phyloP scores from a whole-genome alignment of 2,888 invertebrate species.

The Clanis bilineata region DNA sequence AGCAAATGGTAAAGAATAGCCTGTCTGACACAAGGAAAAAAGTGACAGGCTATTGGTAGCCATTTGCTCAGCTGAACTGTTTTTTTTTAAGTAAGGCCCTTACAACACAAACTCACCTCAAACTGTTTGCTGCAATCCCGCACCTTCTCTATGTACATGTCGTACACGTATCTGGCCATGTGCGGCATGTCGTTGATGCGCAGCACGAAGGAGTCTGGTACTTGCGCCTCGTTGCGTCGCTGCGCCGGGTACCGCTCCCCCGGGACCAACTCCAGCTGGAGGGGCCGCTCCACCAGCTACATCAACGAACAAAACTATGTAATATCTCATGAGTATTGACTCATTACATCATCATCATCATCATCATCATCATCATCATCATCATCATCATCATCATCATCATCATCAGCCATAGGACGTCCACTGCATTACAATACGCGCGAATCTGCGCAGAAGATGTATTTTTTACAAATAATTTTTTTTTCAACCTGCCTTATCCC shows the following conservation, averaged over 20 bases:
- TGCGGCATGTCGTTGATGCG: constrained; percentile 94
- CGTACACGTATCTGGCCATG: constrained; percentile 97
- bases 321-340: too few species aligned
- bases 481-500: too few species aligned
- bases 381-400: too few species aligned
- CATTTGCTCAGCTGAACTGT: too few species aligned
- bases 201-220: constrained; percentile 74
- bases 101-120: constrained; percentile 1
- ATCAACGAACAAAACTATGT: neutral
- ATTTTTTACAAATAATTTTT: too few species aligned
- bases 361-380: too few species aligned
- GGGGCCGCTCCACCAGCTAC: constrained; percentile 91
- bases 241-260: constrained; percentile 90
- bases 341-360: neutral
- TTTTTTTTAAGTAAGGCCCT: too few species aligned
- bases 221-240: constrained; percentile 72
- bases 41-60: too few species aligned
- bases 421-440: too few species aligned
- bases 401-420: neutral
- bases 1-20: too few species aligned
- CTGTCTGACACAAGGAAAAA: too few species aligned
- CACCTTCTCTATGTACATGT: constrained; percentile 92
- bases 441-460: too few species aligned
- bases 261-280: constrained; percentile 89
- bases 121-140: constrained; percentile 14